Conservation (phyloP, 30 jellyfish, hydroid and myxozoan genomes). For the Pelagia noctiluca region DNA sequence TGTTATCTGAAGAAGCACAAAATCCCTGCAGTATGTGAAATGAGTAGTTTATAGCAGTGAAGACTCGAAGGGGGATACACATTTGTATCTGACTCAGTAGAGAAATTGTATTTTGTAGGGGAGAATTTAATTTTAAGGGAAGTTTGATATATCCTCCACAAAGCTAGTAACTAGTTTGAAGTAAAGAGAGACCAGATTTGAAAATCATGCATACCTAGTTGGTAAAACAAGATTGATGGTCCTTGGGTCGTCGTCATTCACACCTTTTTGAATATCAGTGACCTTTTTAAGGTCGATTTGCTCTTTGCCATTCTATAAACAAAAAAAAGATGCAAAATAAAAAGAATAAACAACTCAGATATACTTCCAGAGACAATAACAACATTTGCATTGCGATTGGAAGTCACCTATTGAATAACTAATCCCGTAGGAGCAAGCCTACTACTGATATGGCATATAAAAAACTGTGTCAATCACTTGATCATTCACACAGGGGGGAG, state of each 20-base stretch:
- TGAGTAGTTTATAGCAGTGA: neutral
- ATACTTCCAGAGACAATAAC: neutral
- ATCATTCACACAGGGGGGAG: too few relatives aligned
- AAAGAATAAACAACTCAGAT: neutral
- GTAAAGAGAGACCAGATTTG: neutral
- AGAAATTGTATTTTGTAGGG: neutral
- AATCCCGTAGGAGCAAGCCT: too few relatives aligned
- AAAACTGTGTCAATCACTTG: too few relatives aligned
- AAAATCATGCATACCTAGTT: constrained; percentile 16
- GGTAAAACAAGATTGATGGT: constrained; percentile 56
- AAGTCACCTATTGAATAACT: too few relatives aligned
- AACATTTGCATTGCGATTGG: too few relatives aligned
- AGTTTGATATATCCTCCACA: neutral
- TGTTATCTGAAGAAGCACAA: too few relatives aligned
- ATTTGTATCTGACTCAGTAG: neutral
- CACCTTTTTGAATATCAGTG: constrained; percentile 61
- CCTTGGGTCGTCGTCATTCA: constrained; percentile 66
- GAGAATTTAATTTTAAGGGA: neutral
- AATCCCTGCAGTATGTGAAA: too few relatives aligned
- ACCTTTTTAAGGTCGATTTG: constrained; percentile 62
- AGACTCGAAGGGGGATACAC: neutral
- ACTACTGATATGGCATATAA: too few relatives aligned
- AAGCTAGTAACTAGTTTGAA: neutral
- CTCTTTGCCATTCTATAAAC: constrained; percentile 56
- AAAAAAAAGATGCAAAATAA: neutral